phyloP scores from a whole-genome alignment of 2,888 invertebrate species.

The Ditylenchus weischeri region DNA sequence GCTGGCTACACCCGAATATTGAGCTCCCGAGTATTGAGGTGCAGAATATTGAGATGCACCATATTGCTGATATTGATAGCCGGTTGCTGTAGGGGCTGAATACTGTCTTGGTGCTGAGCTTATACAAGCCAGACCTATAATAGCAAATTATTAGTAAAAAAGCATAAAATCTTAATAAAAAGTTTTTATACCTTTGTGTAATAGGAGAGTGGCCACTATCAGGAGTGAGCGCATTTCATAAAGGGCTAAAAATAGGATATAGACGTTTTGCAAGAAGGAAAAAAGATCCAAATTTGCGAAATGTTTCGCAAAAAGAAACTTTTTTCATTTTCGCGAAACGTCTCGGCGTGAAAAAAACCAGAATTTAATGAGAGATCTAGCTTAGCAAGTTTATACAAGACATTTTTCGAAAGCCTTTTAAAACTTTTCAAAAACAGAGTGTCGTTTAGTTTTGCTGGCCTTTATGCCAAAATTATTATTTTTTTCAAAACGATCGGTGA shows the following conservation, averaged over 20 bases:
- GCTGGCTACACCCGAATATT: constrained; percentile 8
- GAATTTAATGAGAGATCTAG: too few relatives aligned
- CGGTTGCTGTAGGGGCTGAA: constrained; percentile 6
- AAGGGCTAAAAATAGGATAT: not conserved
- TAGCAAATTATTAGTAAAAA: not conserved
- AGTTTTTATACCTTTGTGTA: not conserved
- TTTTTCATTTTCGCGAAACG: too few relatives aligned
- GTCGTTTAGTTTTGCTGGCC: too few relatives aligned
- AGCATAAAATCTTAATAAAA: not conserved
- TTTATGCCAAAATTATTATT: too few relatives aligned
- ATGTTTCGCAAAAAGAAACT: too few relatives aligned
- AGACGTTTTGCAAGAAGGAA: too few relatives aligned
- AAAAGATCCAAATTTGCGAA: too few relatives aligned
- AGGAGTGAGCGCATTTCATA: constrained; percentile 10
- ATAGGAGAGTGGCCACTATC: not conserved
- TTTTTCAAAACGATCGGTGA: too few relatives aligned
- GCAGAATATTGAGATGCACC: constrained; percentile 9
- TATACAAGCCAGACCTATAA: constrained; percentile 13
- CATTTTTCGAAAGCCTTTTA: too few relatives aligned
- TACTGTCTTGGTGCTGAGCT: constrained; percentile 11
- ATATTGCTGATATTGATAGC: constrained; percentile 7
- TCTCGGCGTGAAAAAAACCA: too few relatives aligned
- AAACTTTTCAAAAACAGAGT: too few relatives aligned
- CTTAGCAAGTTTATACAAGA: too few relatives aligned
- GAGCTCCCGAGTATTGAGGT: not conserved